Evolutionary conservation across 2,888 invertebrate species (phyloP).

Genomic region (Eurytoma adleriae): DNA sequence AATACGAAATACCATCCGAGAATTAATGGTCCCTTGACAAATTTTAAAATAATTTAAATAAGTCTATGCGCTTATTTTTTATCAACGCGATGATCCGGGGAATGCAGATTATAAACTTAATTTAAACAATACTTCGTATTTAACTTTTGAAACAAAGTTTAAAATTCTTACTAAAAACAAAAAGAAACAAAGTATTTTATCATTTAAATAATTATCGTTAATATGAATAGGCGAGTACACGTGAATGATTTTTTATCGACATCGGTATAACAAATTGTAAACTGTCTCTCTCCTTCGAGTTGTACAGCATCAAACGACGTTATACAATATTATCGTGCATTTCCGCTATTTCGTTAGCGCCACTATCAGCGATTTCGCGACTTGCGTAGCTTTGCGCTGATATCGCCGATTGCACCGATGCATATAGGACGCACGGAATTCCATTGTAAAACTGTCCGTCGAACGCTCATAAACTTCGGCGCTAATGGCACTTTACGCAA

Average conservation of each 20-base stretch:
- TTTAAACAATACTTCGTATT: background rate
- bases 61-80: background rate
- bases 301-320: background rate
- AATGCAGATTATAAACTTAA: background rate
- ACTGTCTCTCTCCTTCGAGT: background rate
- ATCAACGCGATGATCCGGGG: background rate
- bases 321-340: constrained; percentile 6
- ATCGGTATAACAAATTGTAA: background rate
- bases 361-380: background rate
- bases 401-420: background rate
- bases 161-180: no score
- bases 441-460: background rate
- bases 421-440: background rate
- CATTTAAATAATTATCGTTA: background rate
- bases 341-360: background rate
- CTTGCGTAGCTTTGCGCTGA: background rate
- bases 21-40: no score
- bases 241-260: background rate
- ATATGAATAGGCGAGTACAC: background rate
- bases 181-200: background rate
- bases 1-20: no score
- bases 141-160: background rate
- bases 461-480: background rate
- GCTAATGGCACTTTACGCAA: constrained; percentile 9
- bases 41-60: no score